Conservation (phyloP, 1,140 invertebrate species). For the Aphelinus atriplicis region DNA sequence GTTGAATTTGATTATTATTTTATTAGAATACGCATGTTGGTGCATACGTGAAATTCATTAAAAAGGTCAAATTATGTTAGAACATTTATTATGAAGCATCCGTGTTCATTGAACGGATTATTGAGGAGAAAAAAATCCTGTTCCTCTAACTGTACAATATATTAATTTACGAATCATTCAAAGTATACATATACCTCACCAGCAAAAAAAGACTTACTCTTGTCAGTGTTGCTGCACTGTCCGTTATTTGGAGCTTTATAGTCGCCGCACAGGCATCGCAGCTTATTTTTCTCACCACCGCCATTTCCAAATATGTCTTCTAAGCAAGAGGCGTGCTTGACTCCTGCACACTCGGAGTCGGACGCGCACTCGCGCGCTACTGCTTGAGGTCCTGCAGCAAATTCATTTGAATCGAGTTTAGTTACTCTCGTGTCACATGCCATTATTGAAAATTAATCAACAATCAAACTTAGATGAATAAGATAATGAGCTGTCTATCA, state of each 20-base stretch:
- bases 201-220: constrained; percentile 57
- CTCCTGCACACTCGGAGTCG: constrained; percentile 71
- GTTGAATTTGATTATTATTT: no score
- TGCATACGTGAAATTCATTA: no score
- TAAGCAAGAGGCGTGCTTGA: constrained; percentile 74
- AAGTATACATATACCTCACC: neutral
- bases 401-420: neutral
- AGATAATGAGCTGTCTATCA: no score
- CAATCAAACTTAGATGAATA: neutral
- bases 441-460: neutral
- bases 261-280: constrained; percentile 74
- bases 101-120: no score
- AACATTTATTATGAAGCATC: no score
- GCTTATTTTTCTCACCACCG: constrained; percentile 64
- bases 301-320: constrained; percentile 59
- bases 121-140: no score
- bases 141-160: no score
- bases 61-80: no score
- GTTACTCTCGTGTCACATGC: neutral
- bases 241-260: constrained; percentile 72
- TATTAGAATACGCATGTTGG: no score
- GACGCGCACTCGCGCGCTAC: constrained; percentile 71
- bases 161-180: neutral
- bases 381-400: constrained; percentile 49
- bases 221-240: constrained; percentile 69